Conservation (phyloP, 2,797 vertebrate genomes). For the Tympanoctomys barrerae region DNA sequence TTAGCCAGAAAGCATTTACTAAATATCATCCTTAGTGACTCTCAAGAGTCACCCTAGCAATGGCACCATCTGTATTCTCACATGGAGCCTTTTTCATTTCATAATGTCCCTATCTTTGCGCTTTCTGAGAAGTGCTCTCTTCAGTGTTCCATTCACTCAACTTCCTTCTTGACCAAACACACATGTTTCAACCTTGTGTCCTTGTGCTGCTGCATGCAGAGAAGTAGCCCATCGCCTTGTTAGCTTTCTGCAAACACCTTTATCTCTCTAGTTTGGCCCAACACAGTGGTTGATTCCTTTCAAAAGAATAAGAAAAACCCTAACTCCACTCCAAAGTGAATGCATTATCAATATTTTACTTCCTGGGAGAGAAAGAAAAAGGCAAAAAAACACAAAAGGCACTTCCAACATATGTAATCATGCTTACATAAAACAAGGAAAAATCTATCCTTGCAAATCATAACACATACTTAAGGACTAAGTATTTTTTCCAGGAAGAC, state of each 20-base stretch:
- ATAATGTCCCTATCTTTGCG: neutral
- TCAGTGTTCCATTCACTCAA: neutral
- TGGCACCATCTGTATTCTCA: neutral
- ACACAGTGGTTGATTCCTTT: neutral
- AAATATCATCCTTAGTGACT: neutral
- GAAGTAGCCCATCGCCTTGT: neutral
- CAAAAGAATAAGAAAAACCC: constrained; percentile 19
- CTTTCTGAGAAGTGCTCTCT: neutral
- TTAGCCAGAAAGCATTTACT: constrained; percentile 13
- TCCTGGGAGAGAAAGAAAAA: neutral
- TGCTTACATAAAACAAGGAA: neutral
- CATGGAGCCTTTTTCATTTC: neutral
- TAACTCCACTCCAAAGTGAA: neutral
- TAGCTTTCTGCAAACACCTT: constrained; percentile 13
- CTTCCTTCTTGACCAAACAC: neutral
- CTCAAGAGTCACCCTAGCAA: neutral
- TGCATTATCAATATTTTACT: neutral
- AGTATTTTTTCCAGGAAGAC: neutral
- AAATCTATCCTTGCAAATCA: neutral
- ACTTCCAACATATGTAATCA: neutral
- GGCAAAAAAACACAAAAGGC: neutral
- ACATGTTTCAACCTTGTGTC: neutral
- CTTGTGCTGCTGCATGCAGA: neutral
- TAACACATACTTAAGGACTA: neutral
- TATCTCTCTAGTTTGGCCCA: neutral